phyloP scores from a whole-genome alignment of 2,888 invertebrate species.

The Acanthosoma haemorrhoidale region DNA sequence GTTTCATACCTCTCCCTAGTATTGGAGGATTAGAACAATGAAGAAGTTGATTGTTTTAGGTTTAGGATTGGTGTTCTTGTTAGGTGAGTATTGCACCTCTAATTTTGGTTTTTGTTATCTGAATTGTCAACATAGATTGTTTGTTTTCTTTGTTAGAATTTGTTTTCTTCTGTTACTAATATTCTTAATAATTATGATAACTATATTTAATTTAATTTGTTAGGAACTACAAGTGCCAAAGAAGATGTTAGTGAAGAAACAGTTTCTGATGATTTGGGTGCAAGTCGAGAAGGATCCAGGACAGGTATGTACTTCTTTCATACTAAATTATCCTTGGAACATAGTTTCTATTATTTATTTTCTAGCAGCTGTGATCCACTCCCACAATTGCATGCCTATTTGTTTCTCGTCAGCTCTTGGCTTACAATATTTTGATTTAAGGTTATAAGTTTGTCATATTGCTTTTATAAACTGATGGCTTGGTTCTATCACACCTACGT shows the following conservation, averaged over 20 bases:
- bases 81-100: constrained; percentile 31
- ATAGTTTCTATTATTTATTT: too few species aligned
- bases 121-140: background rate
- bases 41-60: constrained; percentile 32
- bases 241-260: constrained; percentile 47
- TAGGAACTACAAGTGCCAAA: constrained; percentile 31
- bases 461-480: too few species aligned
- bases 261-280: constrained; percentile 73
- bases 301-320: constrained; percentile 62
- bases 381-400: too few species aligned
- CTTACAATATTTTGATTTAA: too few species aligned
- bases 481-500: too few species aligned
- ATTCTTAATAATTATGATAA: background rate
- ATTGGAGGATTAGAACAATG: too few species aligned
- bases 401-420: too few species aligned
- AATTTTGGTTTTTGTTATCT: background rate
- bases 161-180: background rate
- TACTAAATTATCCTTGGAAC: background rate
- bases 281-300: constrained; percentile 79
- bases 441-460: too few species aligned
- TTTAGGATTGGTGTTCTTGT: constrained; percentile 31
- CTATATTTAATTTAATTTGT: background rate
- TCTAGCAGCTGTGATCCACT: too few species aligned
- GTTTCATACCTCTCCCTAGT: too few species aligned
- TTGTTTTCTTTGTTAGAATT: background rate